Conservation (phyloP, 1,140 invertebrate species). For the Listronotus oregonensis region DNA sequence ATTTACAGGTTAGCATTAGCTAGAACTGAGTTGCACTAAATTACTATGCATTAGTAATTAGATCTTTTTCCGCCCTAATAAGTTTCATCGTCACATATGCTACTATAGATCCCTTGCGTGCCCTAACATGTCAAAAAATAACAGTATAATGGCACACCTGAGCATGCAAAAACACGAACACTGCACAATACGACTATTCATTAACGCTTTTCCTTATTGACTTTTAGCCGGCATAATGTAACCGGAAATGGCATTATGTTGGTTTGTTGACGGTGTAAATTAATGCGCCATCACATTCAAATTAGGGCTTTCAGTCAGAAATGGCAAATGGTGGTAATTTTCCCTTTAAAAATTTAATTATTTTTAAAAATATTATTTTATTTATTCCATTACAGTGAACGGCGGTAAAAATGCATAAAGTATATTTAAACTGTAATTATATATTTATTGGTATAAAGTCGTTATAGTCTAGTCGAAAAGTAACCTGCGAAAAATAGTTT, state of each 20-base stretch:
- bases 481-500: too few relatives aligned
- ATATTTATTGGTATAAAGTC: too few relatives aligned
- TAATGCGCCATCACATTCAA: constrained; percentile 31
- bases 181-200: constrained; percentile 14
- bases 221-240: constrained; percentile 25
- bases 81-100: not conserved
- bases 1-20: too few relatives aligned
- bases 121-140: constrained; percentile 10
- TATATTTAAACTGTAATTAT: too few relatives aligned
- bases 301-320: constrained; percentile 28
- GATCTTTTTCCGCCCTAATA: not conserved
- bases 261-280: constrained; percentile 23
- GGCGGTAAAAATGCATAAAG: too few relatives aligned
- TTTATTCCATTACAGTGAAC: too few relatives aligned
- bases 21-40: not conserved
- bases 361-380: too few relatives aligned
- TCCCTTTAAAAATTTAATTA: constrained; percentile 6
- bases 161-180: constrained; percentile 28
- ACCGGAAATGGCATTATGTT: constrained; percentile 32
- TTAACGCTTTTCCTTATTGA: constrained; percentile 27
- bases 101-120: not conserved
- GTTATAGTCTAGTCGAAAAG: too few relatives aligned
- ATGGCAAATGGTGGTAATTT: constrained; percentile 27
- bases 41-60: not conserved
- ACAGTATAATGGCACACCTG: constrained; percentile 29